Percentiles rank a stretch among this genome's conserved stretches.
phyloP scores from a whole-genome alignment of 2,113 vertebrate genomes.

The Microtus richardsoni region DNA sequence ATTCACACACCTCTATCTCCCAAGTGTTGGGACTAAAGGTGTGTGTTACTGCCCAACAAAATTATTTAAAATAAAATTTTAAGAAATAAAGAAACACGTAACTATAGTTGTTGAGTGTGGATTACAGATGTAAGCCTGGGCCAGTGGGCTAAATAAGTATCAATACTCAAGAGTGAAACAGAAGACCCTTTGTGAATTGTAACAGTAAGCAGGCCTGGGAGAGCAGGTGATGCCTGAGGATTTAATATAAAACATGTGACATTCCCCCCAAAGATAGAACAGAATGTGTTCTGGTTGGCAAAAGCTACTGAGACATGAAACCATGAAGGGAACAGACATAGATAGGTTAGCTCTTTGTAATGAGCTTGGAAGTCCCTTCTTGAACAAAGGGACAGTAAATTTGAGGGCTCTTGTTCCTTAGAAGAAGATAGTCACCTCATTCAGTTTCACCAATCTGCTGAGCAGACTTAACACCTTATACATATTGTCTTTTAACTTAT shows the following conservation, averaged over 20 bases:
- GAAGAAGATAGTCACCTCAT: not conserved
- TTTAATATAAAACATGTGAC: not conserved
- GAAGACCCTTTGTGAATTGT: not conserved
- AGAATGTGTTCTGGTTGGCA: not conserved
- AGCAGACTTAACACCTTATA: conserved; percentile 30
- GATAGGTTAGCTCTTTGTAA: not conserved
- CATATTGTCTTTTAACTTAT: conserved; percentile 43
- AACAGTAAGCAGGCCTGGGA: not conserved
- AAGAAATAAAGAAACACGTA: not conserved
- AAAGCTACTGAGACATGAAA: not conserved
- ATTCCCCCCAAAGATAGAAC: not conserved
- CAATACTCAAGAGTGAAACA: not conserved
- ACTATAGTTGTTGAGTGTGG: not conserved
- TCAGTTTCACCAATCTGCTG: not conserved
- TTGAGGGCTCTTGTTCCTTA: not conserved
- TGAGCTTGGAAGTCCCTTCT: not conserved
- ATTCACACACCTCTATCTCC: not conserved
- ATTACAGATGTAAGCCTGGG: rapidly evolving
- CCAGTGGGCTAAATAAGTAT: not conserved
- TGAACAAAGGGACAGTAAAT: not conserved
- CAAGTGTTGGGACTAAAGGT: not conserved
- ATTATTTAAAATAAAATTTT: not conserved
- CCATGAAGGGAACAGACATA: not conserved
- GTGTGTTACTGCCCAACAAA: not conserved
- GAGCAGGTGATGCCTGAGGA: not conserved